Base-by-base conservation (phyloP, 2,888 invertebrate genomes). In the Chironomus riparius region DNA sequence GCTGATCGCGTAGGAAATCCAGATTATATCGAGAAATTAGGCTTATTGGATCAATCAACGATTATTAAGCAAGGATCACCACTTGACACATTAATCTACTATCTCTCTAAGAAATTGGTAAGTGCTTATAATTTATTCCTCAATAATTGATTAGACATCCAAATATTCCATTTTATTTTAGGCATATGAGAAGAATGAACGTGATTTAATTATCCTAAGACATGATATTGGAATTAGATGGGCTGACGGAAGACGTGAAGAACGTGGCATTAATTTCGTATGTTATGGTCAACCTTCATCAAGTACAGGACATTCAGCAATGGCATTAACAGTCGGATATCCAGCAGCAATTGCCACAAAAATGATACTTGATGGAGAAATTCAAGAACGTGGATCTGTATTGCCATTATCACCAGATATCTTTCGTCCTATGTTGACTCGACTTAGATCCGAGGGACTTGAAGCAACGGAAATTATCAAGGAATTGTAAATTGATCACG, bases 351-450 rank as follows among this genome's bases (percentile, higher is more conserved):
- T 99, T 79, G 97, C 98, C 1, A 91, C 96, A 0, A 97, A 97
- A 85, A 99, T 99, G 99, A 89, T 99, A 77, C 86, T 99, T 13
- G 96, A 97, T 83, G 98, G 97, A 80, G 99, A 99, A 86, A 98
- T 99, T 80, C 98, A 99, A 85, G 91, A 93, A 78, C 91, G 93
- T 77, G 99, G 99, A 3, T 93, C 96, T 78, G 90, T 98, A 15
- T 85, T 97, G 61, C 99, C 99, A 0, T 93, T 98, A 81, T 89
- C 93, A 0, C 90, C 92, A 0, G 96, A 97, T 77, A 94, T 98
- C 77, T 99, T 98, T 86, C 88, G 92, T 77, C 95, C 99, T 0
- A 91, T 99, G 82, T 85, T 99, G 77, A 92, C 92, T 48, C 87
- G 98, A 77, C 87, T 99, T 50, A 87, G 92, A 79, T 86, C 89